Base-by-base conservation (phyloP, 92 coral and sea anemone species). In the Pocillopora meandrina region DNA sequence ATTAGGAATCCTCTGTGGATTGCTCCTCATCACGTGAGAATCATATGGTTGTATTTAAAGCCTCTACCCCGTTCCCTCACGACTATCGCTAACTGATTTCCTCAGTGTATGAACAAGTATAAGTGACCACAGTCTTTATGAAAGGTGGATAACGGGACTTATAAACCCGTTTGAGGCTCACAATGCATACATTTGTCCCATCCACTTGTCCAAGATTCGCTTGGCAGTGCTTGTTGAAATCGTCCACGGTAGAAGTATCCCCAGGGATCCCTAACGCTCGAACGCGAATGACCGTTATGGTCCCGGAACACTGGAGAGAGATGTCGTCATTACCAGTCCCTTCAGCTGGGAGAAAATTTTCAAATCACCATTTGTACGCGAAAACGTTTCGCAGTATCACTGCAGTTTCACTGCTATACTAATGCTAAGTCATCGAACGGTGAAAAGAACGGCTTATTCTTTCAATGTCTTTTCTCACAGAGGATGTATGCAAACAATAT, bases 321-420 rank as follows among this genome's bases (percentile, higher is more conserved):
- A 94, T 92, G 84, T 94, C 95, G 64, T 92, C 91, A 69, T 94
- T 94, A 15, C 95, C 98, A 61, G 81, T 91, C 14, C 93, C 94
- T 52, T 79, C 87, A 23, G 75, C 97, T 93, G 84, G 52, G 49
- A 67, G 49, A 5, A 74, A 77, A 57, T 21, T 20, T 21, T 9
- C 5, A 57, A 66, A 78, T 42, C 8, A 42, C 52, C 52, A 42
- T 42, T 42, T 42, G 52, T 42, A 42, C 52, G 7, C 8, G 4
- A 42, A 3, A 7, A 42, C 52, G 52, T 42, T 26, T 26, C 31
- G 31, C 31, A 26, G 31, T 26, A 26, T 26, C 31, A 26, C 31
- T 26, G 31, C 31, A 26, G 31, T 26, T 26, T 26, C 31, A 26
- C 31, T 1, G 31, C 31, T 26, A 26, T 26, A 26, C 31, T 26